Evolutionary conservation across 2,113 vertebrate genomes (phyloP).

Genomic region (Pseudois nayaur): DNA sequence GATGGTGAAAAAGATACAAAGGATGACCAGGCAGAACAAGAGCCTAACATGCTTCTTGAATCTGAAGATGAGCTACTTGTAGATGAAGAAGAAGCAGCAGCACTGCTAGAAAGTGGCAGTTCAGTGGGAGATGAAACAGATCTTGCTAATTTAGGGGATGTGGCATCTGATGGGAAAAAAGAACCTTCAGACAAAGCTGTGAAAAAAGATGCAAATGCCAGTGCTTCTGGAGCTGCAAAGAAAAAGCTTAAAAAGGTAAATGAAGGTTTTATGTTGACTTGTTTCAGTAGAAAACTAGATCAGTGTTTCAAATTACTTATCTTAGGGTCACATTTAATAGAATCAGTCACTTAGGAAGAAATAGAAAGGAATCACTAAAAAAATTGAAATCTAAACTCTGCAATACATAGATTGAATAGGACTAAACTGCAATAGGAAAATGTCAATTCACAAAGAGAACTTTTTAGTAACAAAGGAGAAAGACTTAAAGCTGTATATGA

Average conservation of each 20-base stretch:
- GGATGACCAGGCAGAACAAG: constrained; percentile 80
- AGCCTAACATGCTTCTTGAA: constrained; percentile 81
- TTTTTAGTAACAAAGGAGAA: background rate
- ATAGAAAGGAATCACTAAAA: background rate
- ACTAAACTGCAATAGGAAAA: background rate
- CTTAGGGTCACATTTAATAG: background rate
- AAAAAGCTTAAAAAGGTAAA: constrained; percentile 86
- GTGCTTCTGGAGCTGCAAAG: constrained; percentile 74
- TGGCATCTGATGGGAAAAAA: constrained; percentile 79
- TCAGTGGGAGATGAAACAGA: constrained; percentile 84
- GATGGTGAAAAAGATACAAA: constrained; percentile 77
- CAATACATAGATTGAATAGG: background rate
- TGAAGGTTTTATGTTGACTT: background rate
- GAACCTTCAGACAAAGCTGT: constrained; percentile 74
- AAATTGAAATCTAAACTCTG: constrained; percentile 38
- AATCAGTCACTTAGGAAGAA: background rate
- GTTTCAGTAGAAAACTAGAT: background rate
- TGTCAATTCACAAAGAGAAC: background rate
- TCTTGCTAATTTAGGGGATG: constrained; percentile 80
- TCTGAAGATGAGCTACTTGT: constrained; percentile 85
- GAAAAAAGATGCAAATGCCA: constrained; percentile 76
- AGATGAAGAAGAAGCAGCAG: constrained; percentile 85
- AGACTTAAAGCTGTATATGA: background rate
- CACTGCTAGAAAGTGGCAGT: constrained; percentile 84
- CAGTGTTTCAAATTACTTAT: background rate